Evolutionary conservation across 1,140 invertebrate species (phyloP), one percentile per base, ranked within the genome.

Genomic region (Bombus difficillimus): DNA sequence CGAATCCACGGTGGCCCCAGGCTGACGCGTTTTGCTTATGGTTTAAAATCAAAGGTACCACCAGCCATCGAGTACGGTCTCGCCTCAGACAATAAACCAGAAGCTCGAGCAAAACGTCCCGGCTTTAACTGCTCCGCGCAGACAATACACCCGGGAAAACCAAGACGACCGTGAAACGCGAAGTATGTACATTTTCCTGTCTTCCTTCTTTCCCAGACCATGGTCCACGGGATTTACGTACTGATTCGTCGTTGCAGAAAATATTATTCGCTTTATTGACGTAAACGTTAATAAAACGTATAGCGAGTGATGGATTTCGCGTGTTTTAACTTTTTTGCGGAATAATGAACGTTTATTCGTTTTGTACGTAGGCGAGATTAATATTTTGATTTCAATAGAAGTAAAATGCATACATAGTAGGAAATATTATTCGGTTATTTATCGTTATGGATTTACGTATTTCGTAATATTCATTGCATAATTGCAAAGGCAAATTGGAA

Each of bases 81-180:
- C 34, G 57, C 41, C 13, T 32, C 59, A 8, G 83, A 90, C 86
- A 83, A 88, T 90, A 86, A 90, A 86, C 83, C 69, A 34, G 88
- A 83, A 88, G 83, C 80, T 88, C 37, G 18, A 41, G 82, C 3
- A 62, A 62, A 62, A 62, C 59, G 59, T n/a, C 59, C 10, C 10
- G 28, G 28, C 28, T 62, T 62, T n/a, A 62, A 80, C 82, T 59
- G 78, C 18, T 69, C 57, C 37, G 78, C 59, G 72, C 74, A 68
- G 74, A 76, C 74, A 83, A 81, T 68, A 79, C 71, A 25, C 69
- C n/a, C 72, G 88, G 62, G 32, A 79, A 64, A 28, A 39, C n/a
- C 41, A 53, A 64, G 84, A 83, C 73, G 64, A 37, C 22, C 37
- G 1, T 22, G 37, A 84, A 73, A 80, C 62, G 59, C 75, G 71